phyloP scores from a whole-genome alignment of 1,140 invertebrate species.

The Physella acuta region DNA sequence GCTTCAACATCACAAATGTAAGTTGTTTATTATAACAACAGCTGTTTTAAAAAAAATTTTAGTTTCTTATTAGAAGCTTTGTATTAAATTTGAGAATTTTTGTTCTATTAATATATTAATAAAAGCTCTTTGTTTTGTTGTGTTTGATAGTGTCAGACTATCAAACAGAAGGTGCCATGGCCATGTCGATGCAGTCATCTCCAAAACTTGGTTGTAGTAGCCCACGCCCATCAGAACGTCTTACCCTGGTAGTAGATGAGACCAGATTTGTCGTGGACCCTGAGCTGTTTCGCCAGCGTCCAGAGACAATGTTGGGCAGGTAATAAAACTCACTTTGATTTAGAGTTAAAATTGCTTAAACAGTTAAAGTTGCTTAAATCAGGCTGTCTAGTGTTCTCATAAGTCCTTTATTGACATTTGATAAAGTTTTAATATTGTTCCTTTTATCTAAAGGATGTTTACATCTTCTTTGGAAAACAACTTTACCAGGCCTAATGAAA shows the following conservation, averaged over 20 bases:
- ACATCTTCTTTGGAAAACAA: conserved; percentile 82
- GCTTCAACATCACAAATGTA: conserved; percentile 9
- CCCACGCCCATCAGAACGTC: conserved; percentile 32
- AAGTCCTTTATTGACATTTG: too few species aligned
- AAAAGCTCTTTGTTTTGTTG: too few species aligned
- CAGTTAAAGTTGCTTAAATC: too few species aligned
- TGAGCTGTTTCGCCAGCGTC: conserved; percentile 84
- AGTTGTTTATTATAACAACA: background rate
- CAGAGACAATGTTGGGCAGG: conserved; percentile 89
- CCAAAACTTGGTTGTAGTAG: conserved; percentile 21
- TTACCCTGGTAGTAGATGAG: conserved; percentile 91
- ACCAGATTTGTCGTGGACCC: conserved; percentile 90
- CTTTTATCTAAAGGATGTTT: too few species aligned
- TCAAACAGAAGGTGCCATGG: conserved; percentile 7
- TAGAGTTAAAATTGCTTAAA: background rate
- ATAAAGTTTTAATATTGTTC: too few species aligned
- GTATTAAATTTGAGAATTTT: too few species aligned
- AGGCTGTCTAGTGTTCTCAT: too few species aligned
- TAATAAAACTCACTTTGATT: conserved; percentile 37
- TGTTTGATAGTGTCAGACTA: background rate
- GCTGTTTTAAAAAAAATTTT: too few species aligned
- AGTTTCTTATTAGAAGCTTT: too few species aligned
- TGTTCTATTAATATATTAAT: too few species aligned
- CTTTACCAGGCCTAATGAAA: conserved; percentile 89
- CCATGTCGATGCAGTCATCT: conserved; percentile 12